These are phyloP conservation scores for Drosophila mercatorum DNA, from an alignment of 2,888 invertebrate species.

Conservation along the genomic window DNA sequence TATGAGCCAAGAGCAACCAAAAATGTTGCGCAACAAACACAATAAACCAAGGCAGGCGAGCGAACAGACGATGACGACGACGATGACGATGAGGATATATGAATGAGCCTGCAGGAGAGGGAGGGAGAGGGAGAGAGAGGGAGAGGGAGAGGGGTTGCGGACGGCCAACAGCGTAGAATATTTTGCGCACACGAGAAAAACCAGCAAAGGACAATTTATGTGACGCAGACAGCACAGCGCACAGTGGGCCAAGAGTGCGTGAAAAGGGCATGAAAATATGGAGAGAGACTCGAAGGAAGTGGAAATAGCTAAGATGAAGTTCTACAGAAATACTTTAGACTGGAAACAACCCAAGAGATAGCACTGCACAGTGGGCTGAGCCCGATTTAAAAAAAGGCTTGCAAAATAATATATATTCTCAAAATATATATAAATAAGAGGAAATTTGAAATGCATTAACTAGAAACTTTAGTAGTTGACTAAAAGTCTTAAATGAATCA, in stretches of 20 bases:
- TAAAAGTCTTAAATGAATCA: not conserved
- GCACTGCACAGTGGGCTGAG: no score
- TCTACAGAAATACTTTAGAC: no score
- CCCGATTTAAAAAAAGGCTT: no score
- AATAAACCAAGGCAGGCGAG: constrained; percentile 53
- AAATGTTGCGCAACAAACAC: constrained; percentile 71
- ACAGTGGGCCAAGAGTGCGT: constrained; percentile 27
- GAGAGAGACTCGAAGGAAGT: no score
- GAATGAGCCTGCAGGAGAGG: constrained; percentile 2
- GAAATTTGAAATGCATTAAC: no score
- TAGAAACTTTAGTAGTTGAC: not conserved
- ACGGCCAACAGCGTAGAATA: constrained; percentile 50
- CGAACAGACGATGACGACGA: constrained; percentile 49
- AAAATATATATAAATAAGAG: no score
- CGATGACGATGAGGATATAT: constrained; percentile 15
- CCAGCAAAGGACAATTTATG: constrained; percentile 66
- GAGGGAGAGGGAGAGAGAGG: not conserved
- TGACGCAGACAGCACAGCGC: constrained; percentile 48
- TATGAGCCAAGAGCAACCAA: constrained; percentile 66
- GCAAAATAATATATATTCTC: no score
- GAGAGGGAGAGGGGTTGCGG: constrained; percentile 16
- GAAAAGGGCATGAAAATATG: not conserved
- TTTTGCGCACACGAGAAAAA: constrained; percentile 48
- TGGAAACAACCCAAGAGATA: no score
- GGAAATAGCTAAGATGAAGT: no score